Evolutionary conservation across 2,797 vertebrate genomes (phyloP), one percentile per base, ranked within the genome.

Genomic region (Tiaroga cobitis): DNA sequence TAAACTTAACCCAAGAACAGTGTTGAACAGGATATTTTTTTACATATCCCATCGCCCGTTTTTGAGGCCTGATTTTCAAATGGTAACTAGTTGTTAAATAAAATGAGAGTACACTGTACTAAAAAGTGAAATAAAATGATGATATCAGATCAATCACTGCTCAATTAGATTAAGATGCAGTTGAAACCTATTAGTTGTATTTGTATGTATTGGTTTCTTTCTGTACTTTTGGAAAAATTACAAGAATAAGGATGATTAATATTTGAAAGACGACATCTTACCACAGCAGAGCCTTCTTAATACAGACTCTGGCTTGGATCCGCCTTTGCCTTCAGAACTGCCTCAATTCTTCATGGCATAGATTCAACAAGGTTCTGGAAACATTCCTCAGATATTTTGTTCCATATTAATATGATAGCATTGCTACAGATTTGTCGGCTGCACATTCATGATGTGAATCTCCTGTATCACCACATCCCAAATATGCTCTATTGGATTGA

Each of bases 361-460:
- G 11, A 16, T 63, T 63, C 59, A 63, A 63, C 13, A 63, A 29
- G n/a, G 5, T 26, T 5, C 59, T 61, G 59, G 59, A 61, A 61
- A 61, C 4, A 61, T 2, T 61, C 10, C 24, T 5, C 24, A 26
- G 10, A 61, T 0, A 63, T 63, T 6, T 29, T 15, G 59, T 26
- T 63, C 61, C 13, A 63, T 3, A 29, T 15, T 63, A 26, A 29
- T 13, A 63, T 15, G n/a, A 63, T 7, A 29, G n/a, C 26, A 29
- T 91, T 92, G 83, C 68, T 87, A 88, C 85, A 92, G 90, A 91
- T 93, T 93, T 92, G 86, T 93, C 73, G 41, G 91, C 87, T 92
- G 87, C 88, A 91, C 87, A 91, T 93, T 87, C 56, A 89, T 90
- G 69, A 91, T 91, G 87, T 0, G 4, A 91, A 87, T 91, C 83